Conservation (phyloP, 1,140 invertebrate genomes). For the Drosophila pachea region DNA sequence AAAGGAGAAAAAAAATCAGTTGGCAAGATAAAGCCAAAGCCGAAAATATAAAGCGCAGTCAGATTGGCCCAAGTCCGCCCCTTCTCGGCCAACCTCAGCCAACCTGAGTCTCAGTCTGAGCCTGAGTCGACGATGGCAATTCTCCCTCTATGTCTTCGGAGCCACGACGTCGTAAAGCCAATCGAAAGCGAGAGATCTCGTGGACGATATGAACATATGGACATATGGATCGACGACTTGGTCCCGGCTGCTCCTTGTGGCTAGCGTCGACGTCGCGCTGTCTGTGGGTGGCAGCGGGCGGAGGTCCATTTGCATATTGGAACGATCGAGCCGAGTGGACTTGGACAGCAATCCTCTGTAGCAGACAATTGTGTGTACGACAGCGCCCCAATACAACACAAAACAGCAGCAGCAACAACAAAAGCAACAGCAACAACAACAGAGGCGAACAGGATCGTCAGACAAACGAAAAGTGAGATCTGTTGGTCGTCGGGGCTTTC, state of each 20-base stretch:
- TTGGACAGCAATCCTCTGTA: conserved; percentile 17
- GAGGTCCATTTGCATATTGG: conserved; percentile 67
- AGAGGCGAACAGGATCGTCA: conserved; percentile 38
- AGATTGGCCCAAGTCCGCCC: conserved; percentile 22
- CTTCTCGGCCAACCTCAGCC: background rate
- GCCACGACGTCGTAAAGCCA: conserved; percentile 54
- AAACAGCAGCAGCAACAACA: background rate
- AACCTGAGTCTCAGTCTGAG: background rate
- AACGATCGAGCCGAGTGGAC: conserved; percentile 55
- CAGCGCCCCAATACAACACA: conserved; percentile 26
- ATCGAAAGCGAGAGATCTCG: conserved; percentile 72
- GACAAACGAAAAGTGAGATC: conserved; percentile 63
- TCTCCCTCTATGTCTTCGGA: background rate
- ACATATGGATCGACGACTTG: conserved; percentile 52
- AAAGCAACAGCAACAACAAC: background rate
- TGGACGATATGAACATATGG: conserved; percentile 62
- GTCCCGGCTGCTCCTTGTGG: conserved; percentile 1
- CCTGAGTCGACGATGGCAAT: background rate
- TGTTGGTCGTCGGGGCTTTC: conserved; percentile 35
- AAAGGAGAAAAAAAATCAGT: conserved; percentile 55
- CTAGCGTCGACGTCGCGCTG: conserved; percentile 27
- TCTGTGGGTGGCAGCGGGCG: conserved; percentile 70
- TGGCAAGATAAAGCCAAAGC: conserved; percentile 57
- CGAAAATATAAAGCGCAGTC: conserved; percentile 47
- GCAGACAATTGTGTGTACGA: conserved; percentile 49